Percentiles rank a stretch among this genome's conserved stretches.
Conservation (phyloP, 2,888 invertebrate species). For the Heliconius hortense region DNA sequence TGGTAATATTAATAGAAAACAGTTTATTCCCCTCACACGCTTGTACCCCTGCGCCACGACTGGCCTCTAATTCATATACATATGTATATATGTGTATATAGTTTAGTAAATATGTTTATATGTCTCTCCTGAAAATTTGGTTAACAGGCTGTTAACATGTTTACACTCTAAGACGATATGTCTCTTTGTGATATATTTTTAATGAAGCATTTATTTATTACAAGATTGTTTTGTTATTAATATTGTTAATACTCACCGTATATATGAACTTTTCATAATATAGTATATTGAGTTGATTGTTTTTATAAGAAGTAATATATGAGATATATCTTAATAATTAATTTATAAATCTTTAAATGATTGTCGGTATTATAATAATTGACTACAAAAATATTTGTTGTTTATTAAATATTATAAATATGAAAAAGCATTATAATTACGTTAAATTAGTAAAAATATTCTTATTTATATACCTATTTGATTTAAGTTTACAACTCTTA, state of each 20-base stretch:
- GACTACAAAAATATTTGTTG: not conserved
- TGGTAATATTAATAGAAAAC: no score
- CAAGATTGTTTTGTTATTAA: not conserved
- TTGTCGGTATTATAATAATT: not conserved
- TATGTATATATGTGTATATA: no score
- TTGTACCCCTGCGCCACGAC: no score
- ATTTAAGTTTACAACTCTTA: no score
- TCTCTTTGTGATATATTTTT: not conserved
- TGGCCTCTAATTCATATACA: no score
- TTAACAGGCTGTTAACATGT: not conserved
- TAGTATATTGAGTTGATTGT: not conserved
- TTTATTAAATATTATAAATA: not conserved
- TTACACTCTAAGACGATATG: not conserved
- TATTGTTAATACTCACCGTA: not conserved
- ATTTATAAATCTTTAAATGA: not conserved
- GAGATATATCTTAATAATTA: not conserved
- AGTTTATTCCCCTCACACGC: no score
- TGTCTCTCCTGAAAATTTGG: no score
- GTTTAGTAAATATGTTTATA: no score
- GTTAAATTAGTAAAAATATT: no score
- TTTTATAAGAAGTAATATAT: not conserved
- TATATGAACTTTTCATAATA: not conserved
- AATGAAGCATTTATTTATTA: not conserved
- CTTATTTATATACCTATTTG: no score
- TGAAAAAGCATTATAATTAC: no score